phyloP scores from a whole-genome alignment of 2,113 vertebrate species.

The Macrotis lagotis region DNA sequence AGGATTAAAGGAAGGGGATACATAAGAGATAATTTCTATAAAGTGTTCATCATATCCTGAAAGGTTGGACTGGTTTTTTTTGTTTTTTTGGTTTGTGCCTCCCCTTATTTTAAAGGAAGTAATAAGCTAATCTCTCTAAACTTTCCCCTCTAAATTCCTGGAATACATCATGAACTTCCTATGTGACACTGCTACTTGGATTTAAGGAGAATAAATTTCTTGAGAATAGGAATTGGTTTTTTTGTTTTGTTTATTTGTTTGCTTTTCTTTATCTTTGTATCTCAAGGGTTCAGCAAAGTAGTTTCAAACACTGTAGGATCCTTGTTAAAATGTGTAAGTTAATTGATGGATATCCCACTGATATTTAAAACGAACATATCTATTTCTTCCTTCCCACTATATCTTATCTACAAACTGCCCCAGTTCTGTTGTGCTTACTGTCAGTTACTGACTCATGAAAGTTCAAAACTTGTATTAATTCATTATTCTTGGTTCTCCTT shows the following conservation, averaged over 20 bases:
- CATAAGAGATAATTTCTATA: too few species aligned
- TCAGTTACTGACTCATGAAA: neutral
- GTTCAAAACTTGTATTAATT: neutral
- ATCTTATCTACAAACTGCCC: neutral
- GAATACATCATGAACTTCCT: neutral
- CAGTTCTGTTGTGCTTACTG: neutral
- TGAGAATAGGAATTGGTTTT: neutral
- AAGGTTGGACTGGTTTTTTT: too few species aligned
- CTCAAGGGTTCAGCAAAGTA: neutral
- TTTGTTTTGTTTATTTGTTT: neutral
- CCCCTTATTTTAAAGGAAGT: neutral
- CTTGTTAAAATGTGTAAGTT: neutral
- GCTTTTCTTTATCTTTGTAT: neutral
- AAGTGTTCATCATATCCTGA: too few species aligned
- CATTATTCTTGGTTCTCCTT: neutral
- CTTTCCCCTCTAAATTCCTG: neutral
- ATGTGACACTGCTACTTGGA: neutral
- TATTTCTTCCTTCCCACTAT: neutral
- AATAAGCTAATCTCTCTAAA: neutral
- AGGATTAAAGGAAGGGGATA: too few species aligned
- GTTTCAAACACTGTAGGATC: neutral
- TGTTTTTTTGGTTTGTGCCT: too few species aligned
- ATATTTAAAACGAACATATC: neutral
- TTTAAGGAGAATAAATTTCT: neutral
- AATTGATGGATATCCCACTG: neutral